Evolutionary conservation across 2,797 vertebrate genomes (phyloP).

Genomic region (Synanceia verrucosa): DNA sequence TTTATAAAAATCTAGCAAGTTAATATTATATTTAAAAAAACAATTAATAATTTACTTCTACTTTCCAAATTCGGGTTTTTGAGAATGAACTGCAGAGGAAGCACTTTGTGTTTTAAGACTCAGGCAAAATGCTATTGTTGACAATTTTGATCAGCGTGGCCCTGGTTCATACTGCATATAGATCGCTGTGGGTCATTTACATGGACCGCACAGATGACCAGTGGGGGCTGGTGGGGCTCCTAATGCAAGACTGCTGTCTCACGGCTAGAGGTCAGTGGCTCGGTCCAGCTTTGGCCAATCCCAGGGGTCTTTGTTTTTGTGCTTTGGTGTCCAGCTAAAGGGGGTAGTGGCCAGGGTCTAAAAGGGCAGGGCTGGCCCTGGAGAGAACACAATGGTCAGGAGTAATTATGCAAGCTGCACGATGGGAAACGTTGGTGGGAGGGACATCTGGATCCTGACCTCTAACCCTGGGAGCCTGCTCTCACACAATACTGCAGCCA

Average conservation of each 20-base stretch:
- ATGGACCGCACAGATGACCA: conserved; percentile 50
- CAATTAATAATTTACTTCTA: background rate
- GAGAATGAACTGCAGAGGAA: background rate
- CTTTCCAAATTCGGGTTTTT: background rate
- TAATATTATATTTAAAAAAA: background rate
- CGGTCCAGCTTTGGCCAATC: conserved; percentile 66
- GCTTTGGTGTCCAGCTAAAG: conserved; percentile 73
- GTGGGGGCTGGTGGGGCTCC: conserved; percentile 51
- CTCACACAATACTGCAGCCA: conserved; percentile 69
- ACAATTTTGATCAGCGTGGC: background rate
- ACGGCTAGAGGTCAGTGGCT: conserved; percentile 67
- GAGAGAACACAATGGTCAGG: conserved; percentile 73
- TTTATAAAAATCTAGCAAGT: background rate
- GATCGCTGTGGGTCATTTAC: conserved; percentile 53
- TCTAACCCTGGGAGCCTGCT: conserved; percentile 71
- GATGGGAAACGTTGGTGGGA: conserved; percentile 74
- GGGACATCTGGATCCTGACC: conserved; percentile 83
- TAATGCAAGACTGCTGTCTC: conserved; percentile 70
- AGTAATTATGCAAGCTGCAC: conserved; percentile 73
- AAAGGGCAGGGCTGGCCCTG: conserved; percentile 57
- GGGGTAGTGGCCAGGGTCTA: conserved; percentile 55
- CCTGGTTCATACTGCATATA: conserved; percentile 17
- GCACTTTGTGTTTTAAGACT: background rate
- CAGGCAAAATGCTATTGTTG: background rate
- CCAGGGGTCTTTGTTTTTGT: conserved; percentile 61